Conservation (phyloP, 2,797 vertebrate species). For the Melanotaenia nigrans region DNA sequence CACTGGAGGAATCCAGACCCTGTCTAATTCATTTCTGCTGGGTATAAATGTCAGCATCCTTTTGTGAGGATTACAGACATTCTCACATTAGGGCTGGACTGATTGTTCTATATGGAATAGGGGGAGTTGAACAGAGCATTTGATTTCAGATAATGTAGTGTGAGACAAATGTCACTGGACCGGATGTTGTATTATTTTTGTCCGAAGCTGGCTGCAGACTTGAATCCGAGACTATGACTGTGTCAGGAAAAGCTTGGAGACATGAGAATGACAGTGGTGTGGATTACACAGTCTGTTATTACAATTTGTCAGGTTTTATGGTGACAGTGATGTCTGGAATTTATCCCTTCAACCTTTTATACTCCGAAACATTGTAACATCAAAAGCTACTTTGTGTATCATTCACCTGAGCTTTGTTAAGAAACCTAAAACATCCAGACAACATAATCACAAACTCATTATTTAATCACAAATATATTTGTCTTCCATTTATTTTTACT, state of each 20-base stretch:
- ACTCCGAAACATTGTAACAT: constrained; percentile 70
- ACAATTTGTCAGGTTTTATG: constrained; percentile 84
- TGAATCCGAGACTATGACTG: constrained; percentile 76
- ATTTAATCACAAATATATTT: constrained; percentile 2
- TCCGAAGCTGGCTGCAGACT: constrained; percentile 74
- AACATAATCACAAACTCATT: constrained; percentile 7
- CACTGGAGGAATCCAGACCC: constrained; percentile 76
- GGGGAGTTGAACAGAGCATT: constrained; percentile 84
- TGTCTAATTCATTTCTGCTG: constrained; percentile 78
- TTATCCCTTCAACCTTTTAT: constrained; percentile 79
- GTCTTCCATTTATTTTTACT: constrained; percentile 4
- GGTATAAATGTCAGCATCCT: constrained; percentile 85
- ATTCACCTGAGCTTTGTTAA: constrained; percentile 41
- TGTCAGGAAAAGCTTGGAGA: constrained; percentile 64
- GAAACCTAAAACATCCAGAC: constrained; percentile 15
- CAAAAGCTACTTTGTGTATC: constrained; percentile 57
- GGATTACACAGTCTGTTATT: constrained; percentile 81
- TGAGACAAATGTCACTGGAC: constrained; percentile 80
- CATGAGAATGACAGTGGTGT: constrained; percentile 74
- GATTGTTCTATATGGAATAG: constrained; percentile 81
- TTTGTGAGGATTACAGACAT: constrained; percentile 84
- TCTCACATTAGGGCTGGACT: constrained; percentile 78
- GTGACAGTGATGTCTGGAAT: constrained; percentile 78
- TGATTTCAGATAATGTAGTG: constrained; percentile 87
- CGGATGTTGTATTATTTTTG: constrained; percentile 72